Evolutionary conservation across 2,888 invertebrate genomes (phyloP).

Genomic region (Biston betularia): DNA sequence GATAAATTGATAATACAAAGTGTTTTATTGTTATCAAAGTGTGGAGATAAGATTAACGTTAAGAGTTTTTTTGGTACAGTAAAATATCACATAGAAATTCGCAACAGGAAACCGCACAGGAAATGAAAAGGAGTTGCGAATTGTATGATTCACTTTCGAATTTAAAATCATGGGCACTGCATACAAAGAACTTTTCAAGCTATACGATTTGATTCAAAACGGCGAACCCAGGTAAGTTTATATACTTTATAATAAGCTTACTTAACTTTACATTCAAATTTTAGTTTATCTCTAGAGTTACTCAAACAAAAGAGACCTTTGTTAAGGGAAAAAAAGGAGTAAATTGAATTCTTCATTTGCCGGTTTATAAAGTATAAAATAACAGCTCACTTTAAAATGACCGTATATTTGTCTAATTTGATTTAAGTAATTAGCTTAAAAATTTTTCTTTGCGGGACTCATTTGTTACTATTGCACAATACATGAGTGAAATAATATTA

Average conservation of each 20-base stretch:
- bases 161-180: constrained; percentile 71
- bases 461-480: no score
- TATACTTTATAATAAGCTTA: no score
- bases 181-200: constrained; percentile 79
- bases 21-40: constrained; percentile 35
- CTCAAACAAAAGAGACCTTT: not conserved
- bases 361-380: not conserved
- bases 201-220: constrained; percentile 88
- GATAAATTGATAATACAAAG: constrained; percentile 28
- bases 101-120: constrained; percentile 72
- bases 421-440: no score
- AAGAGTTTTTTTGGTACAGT: constrained; percentile 1
- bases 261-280: not conserved
- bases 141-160: constrained; percentile 62
- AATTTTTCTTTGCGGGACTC: no score
- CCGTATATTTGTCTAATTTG: not conserved
- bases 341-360: not conserved
- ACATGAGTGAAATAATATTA: no score
- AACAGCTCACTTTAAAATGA: not conserved
- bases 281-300: not conserved
- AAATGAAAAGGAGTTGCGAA: constrained; percentile 73
- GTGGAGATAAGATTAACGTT: constrained; percentile 15
- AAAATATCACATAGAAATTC: constrained; percentile 27
- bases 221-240: constrained; percentile 84
- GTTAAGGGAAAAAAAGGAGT: not conserved